A percentile compares a stretch with the other conserved stretches of the same genome.
These are phyloP conservation scores for Bubo blakistoni DNA, from an alignment of 2,113 vertebrate genomes.

Conservation along the genomic window DNA sequence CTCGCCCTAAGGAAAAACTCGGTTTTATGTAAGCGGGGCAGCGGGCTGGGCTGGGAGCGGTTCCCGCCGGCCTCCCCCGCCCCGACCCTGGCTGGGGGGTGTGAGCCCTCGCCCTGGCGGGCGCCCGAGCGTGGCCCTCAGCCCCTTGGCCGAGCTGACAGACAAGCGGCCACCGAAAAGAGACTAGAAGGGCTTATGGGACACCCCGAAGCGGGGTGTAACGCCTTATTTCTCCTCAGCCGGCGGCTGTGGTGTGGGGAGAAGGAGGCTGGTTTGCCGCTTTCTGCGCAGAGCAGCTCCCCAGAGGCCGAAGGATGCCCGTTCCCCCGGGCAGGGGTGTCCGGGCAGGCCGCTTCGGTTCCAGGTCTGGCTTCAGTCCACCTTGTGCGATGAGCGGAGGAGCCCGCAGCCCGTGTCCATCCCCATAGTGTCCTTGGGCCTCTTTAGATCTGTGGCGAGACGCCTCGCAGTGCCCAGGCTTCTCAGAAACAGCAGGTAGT, in stretches of 20 bases:
- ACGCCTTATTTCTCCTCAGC: background rate
- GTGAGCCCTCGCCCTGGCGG: background rate
- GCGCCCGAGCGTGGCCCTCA: background rate
- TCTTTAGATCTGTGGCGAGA: fast-evolving
- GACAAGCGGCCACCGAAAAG: background rate
- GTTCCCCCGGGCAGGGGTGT: background rate
- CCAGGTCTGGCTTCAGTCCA: background rate
- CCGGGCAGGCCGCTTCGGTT: background rate
- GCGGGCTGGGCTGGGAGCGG: background rate
- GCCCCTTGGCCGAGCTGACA: background rate
- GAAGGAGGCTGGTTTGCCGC: background rate
- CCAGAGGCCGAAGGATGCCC: background rate
- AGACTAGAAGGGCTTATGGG: fast-evolving
- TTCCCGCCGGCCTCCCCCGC: background rate
- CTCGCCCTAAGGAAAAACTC: too few species aligned
- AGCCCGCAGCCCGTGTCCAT: fast-evolving
- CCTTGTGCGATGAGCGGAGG: fast-evolving
- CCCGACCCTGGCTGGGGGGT: background rate
- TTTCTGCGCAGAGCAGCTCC: background rate
- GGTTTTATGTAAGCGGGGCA: background rate
- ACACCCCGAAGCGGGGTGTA: fast-evolving
- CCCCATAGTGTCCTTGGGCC: fast-evolving
- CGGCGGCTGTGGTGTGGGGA: background rate
- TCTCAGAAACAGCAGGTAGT: background rate
- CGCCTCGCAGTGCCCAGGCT: fast-evolving